Conservation (phyloP, 2,888 invertebrate species). For the Pollenia labialis region DNA sequence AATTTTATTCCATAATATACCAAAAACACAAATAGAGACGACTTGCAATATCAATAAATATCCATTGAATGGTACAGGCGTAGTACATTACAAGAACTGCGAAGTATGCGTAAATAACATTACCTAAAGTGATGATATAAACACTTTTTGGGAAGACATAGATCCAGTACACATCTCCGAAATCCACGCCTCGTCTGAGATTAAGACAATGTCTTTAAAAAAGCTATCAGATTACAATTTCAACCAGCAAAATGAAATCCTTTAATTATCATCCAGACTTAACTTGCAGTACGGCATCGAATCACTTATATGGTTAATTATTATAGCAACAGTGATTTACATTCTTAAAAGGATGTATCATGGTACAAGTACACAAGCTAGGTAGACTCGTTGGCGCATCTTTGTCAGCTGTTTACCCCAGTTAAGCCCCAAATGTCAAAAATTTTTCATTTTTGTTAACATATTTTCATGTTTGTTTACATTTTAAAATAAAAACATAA, state of each 20-base stretch:
- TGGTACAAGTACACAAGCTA: too few relatives aligned
- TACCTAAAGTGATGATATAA: conserved; percentile 26
- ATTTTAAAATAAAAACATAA: too few relatives aligned
- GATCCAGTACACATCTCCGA: too few relatives aligned
- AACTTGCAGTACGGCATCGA: conserved; percentile 7
- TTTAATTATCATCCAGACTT: conserved; percentile 30
- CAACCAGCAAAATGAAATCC: conserved; percentile 22
- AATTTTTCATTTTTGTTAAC: too few relatives aligned
- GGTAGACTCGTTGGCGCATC: too few relatives aligned
- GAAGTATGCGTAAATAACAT: conserved; percentile 29
- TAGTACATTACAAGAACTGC: conserved; percentile 44
- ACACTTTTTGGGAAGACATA: too few relatives aligned
- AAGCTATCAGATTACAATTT: conserved; percentile 33
- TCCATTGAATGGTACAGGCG: conserved; percentile 24
- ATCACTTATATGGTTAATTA: conserved; percentile 32
- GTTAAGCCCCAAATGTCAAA: too few relatives aligned
- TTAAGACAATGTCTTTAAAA: conserved; percentile 22
- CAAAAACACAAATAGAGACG: conserved; percentile 25
- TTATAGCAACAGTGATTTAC: conserved; percentile 8
- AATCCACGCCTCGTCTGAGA: conserved; percentile 29
- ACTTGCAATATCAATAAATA: conserved; percentile 27
- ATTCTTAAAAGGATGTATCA: conserved; percentile 11
- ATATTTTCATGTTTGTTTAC: too few relatives aligned
- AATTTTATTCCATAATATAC: conserved; percentile 22
- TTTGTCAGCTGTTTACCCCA: too few relatives aligned